Conservation (phyloP, 2,113 vertebrate species). For the Steatornis caripensis region DNA sequence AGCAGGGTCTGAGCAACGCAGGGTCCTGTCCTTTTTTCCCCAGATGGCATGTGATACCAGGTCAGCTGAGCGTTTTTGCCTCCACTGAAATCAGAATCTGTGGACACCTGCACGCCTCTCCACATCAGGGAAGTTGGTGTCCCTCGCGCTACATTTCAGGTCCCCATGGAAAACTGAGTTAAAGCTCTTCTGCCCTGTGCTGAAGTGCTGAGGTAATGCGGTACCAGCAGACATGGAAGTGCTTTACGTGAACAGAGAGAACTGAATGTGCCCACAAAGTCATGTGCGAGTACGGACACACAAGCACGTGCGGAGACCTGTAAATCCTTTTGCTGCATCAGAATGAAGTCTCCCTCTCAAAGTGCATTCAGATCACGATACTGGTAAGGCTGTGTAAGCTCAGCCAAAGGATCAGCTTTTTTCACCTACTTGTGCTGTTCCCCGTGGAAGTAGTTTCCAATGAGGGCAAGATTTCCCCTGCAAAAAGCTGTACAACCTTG, state of each 20-base stretch:
- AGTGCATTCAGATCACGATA: neutral
- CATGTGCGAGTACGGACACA: too few relatives aligned
- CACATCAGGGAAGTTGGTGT: too few relatives aligned
- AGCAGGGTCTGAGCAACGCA: rapidly evolving
- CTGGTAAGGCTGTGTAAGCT: neutral
- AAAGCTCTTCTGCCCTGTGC: neutral
- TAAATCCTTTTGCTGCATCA: too few relatives aligned
- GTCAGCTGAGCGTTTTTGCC: neutral
- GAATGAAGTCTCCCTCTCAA: neutral
- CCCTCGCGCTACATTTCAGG: neutral
- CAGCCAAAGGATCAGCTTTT: neutral
- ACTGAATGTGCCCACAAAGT: too few relatives aligned
- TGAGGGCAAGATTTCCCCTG: neutral
- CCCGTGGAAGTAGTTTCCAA: neutral
- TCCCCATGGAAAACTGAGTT: neutral
- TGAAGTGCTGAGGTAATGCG: neutral
- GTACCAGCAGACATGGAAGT: rapidly evolving
- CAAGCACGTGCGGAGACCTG: too few relatives aligned
- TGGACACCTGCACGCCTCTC: neutral
- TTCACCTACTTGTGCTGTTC: neutral
- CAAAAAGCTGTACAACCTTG: neutral
- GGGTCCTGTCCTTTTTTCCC: neutral
- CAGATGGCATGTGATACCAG: rapidly evolving
- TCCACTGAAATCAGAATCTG: neutral
- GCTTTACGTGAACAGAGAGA: too few relatives aligned